phyloP scores from a whole-genome alignment of 1,140 invertebrate species.

The Elysia chlorotica region DNA sequence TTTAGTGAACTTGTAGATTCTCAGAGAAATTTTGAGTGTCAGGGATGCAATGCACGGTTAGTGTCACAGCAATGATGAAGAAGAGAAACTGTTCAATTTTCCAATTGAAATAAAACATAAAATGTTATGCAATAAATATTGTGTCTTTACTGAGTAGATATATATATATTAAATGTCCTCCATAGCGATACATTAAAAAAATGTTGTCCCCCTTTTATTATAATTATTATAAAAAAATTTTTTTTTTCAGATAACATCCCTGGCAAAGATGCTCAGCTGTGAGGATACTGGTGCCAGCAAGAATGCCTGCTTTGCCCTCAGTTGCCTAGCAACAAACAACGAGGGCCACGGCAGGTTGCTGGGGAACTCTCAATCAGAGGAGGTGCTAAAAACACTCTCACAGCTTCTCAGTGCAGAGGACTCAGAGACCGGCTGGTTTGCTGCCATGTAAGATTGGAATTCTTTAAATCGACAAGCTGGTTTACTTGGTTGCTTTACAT shows the following conservation, averaged over 20 bases:
- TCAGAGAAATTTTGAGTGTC: too few relatives aligned
- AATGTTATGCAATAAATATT: background rate
- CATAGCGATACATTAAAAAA: too few relatives aligned
- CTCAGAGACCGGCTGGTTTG: slow-evolving; percentile 61
- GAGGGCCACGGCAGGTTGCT: slow-evolving; percentile 54
- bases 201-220: too few relatives aligned
- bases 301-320: slow-evolving; percentile 62
- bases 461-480: too few relatives aligned
- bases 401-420: slow-evolving; percentile 51
- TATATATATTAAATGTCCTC: too few relatives aligned
- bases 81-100: too few relatives aligned
- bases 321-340: slow-evolving; percentile 57
- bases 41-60: too few relatives aligned
- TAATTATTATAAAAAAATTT: too few relatives aligned
- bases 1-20: too few relatives aligned
- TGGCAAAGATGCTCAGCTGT: slow-evolving; percentile 57
- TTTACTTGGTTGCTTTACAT: too few relatives aligned
- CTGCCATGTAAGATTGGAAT: slow-evolving; percentile 63
- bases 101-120: background rate
- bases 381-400: slow-evolving; percentile 46
- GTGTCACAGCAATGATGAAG: too few relatives aligned
- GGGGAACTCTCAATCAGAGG: slow-evolving; percentile 45
- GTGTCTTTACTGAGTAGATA: too few relatives aligned
- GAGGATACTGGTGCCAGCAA: slow-evolving; percentile 59
- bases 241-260: slow-evolving; percentile 45